Percentiles rank a stretch among this genome's conserved stretches.
phyloP scores from a whole-genome alignment of 2,797 vertebrate species.

The Acanthurus tractus region DNA sequence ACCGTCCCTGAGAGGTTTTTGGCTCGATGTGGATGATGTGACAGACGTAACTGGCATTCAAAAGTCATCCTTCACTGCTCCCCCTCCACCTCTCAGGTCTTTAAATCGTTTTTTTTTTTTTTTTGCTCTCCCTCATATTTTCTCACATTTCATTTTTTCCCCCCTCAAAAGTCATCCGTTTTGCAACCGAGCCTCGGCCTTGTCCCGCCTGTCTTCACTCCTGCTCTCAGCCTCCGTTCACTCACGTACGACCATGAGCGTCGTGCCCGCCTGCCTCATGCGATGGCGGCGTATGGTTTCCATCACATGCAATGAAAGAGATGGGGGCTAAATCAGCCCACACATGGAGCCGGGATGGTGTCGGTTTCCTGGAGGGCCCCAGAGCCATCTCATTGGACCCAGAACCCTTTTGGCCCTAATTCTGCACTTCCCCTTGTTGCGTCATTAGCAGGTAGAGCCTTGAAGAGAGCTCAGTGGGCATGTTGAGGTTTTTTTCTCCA shows the following conservation, averaged over 20 bases:
- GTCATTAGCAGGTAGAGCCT: conserved; percentile 66
- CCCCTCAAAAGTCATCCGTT: neutral
- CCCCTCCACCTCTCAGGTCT: conserved; percentile 32
- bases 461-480: conserved; percentile 33
- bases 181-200: conserved; percentile 13
- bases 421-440: conserved; percentile 57
- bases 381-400: conserved; percentile 64
- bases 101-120: conserved; percentile 15
- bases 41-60: conserved; percentile 33
- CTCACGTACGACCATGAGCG: conserved; percentile 35
- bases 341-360: conserved; percentile 71
- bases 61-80: conserved; percentile 42
- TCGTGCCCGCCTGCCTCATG: conserved; percentile 45
- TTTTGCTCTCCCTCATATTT: neutral
- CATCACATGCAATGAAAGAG: conserved; percentile 75
- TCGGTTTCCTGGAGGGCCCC: conserved; percentile 61
- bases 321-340: conserved; percentile 68
- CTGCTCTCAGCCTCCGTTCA: conserved; percentile 21
- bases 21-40: conserved; percentile 22
- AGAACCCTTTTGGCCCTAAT: conserved; percentile 51
- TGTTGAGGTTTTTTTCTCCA: conserved; percentile 20
- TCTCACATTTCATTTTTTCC: neutral
- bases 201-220: conserved; percentile 30
- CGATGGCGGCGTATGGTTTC: conserved; percentile 73
- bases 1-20: conserved; percentile 38